Evolutionary conservation across 2,888 invertebrate species (phyloP).

Genomic region (Pandemis corylana): DNA sequence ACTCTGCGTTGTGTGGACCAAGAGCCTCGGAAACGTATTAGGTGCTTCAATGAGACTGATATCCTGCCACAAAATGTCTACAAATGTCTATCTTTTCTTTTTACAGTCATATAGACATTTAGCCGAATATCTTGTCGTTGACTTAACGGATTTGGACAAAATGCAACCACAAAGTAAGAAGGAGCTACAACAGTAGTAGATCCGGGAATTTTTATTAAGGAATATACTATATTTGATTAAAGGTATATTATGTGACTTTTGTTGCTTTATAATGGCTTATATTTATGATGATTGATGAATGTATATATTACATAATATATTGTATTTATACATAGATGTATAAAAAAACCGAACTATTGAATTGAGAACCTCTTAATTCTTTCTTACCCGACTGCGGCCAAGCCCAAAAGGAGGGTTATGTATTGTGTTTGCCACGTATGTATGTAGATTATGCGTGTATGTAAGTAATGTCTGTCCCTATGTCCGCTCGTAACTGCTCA

Average conservation of each 20-base stretch:
- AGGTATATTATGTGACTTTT: background rate
- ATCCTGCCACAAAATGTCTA: constrained; percentile 61
- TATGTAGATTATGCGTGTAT: too few species aligned
- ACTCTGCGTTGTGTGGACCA: constrained; percentile 60
- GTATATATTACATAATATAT: too few species aligned
- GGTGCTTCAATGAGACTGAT: constrained; percentile 59
- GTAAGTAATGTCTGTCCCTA: too few species aligned
- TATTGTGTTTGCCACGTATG: too few species aligned
- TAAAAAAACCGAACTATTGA: too few species aligned
- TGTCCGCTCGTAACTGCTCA: too few species aligned
- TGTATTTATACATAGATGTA: too few species aligned
- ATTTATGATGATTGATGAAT: too few species aligned
- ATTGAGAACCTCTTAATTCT: too few species aligned
- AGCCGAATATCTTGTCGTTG: constrained; percentile 56
- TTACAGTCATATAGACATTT: constrained; percentile 60
- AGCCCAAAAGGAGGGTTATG: too few species aligned
- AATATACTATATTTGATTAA: background rate
- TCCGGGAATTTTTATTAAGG: background rate
- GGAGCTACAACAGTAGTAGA: background rate
- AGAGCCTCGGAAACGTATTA: constrained; percentile 58
- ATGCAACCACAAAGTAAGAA: constrained; percentile 9
- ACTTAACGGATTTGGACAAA: constrained; percentile 45
- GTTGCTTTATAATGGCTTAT: background rate
- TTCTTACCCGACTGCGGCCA: too few species aligned
- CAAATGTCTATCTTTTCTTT: constrained; percentile 66